Evolutionary conservation across 2,888 invertebrate genomes (phyloP).

Genomic region (Aphodius granarius): DNA sequence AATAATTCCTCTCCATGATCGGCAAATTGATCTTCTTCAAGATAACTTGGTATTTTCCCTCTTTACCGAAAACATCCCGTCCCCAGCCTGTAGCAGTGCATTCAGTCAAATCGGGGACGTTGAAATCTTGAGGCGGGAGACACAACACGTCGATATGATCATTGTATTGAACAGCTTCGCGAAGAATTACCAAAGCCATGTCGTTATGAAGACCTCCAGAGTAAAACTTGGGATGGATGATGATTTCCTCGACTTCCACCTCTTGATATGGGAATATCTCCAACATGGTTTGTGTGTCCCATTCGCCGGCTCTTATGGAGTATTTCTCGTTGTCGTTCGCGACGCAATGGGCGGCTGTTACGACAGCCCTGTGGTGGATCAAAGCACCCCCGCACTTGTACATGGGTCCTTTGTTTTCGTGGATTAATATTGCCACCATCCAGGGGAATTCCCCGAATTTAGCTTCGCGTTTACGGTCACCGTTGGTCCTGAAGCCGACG

Average conservation of each 20-base stretch:
- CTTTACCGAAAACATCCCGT: conserved; percentile 67
- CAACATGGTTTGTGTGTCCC: conserved; percentile 78
- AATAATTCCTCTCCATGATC: conserved; percentile 56
- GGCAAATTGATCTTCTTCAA: conserved; percentile 74
- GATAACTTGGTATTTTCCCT: conserved; percentile 57
- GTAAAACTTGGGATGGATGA: conserved; percentile 60
- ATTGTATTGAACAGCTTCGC: conserved; percentile 60
- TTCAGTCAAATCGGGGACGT: conserved; percentile 59
- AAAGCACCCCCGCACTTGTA: conserved; percentile 74
- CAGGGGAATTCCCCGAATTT: conserved; percentile 82
- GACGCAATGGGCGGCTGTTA: conserved; percentile 81
- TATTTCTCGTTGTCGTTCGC: conserved; percentile 36
- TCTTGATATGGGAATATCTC: conserved; percentile 73
- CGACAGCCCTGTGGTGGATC: conserved; percentile 74
- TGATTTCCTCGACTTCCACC: conserved; percentile 55
- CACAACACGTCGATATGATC: conserved; percentile 73
- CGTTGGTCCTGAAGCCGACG: conserved; percentile 51
- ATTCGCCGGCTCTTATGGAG: conserved; percentile 71
- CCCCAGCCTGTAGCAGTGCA: conserved; percentile 80
- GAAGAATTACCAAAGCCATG: conserved; percentile 69
- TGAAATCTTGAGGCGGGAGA: conserved; percentile 61
- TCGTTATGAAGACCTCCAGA: conserved; percentile 68
- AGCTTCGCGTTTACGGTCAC: conserved; percentile 66
- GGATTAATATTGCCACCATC: conserved; percentile 71
- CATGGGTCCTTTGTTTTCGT: conserved; percentile 47